Conservation (phyloP, 2,888 invertebrate genomes). For the Ennomos quercinarius region DNA sequence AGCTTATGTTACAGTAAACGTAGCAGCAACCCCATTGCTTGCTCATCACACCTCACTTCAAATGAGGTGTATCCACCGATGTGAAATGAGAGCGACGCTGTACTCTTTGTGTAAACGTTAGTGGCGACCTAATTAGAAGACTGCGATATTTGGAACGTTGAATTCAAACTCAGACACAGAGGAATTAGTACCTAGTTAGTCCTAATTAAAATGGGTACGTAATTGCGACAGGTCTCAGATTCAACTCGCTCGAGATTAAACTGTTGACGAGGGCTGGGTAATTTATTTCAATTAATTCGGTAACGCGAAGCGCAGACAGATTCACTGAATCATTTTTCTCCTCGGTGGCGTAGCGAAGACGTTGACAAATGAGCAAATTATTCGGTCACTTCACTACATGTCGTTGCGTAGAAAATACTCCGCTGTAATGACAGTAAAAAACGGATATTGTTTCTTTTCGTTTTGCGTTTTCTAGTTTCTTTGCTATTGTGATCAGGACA, state of each 20-base stretch:
- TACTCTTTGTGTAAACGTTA: background rate
- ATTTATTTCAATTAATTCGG: constrained; percentile 82
- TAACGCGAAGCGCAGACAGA: constrained; percentile 74
- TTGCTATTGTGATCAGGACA: no score
- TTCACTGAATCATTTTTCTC: constrained; percentile 82
- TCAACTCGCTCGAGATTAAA: constrained; percentile 61
- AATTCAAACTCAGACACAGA: constrained; percentile 8
- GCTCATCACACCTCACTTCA: no score
- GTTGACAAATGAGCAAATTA: constrained; percentile 80
- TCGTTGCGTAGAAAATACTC: constrained; percentile 49
- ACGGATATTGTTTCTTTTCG: constrained; percentile 4
- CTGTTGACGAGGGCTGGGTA: constrained; percentile 67
- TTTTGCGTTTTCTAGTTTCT: background rate
- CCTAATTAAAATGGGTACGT: constrained; percentile 45
- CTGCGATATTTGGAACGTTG: constrained; percentile 12
- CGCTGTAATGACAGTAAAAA: constrained; percentile 32
- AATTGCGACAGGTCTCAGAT: constrained; percentile 64
- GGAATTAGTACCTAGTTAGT: constrained; percentile 24
- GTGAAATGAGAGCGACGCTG: no score
- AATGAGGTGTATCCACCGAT: no score
- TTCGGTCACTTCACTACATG: constrained; percentile 74
- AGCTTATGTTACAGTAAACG: no score
- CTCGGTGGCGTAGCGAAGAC: constrained; percentile 70
- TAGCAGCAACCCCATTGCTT: no score
- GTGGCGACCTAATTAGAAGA: constrained; percentile 11